Evolutionary conservation across 2,888 invertebrate genomes (phyloP), one percentile per base, ranked within the genome.

Genomic region (Erebia ligea): DNA sequence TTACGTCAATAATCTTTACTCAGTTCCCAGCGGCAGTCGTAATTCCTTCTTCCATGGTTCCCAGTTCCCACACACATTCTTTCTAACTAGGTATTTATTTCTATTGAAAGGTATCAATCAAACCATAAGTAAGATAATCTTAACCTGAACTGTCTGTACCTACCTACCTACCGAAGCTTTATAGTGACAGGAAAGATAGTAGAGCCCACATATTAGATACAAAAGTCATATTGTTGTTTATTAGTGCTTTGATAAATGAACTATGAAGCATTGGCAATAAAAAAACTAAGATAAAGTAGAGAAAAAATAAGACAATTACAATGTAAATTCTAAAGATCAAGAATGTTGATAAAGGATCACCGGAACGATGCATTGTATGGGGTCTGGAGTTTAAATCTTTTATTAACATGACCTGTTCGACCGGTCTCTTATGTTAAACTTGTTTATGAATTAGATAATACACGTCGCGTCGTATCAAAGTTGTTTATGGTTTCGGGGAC

Each of bases 321-420:
- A 52, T 67, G 58, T 67, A 61, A 61, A 62, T 70, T 50, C 50
- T 67, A 42, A 69, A 73, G 73, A 73, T 70, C 50, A 62, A 57
- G 63, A 63, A 65, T 67, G 68, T 58, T 42, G 69, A 72, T 72
- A 74, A 67, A 68, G 72, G 67, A 72, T 72, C 63, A 40, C 61
- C 52, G 50, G 57, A 57, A 61, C 62, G 62, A 66, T 34, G 52
- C 66, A 56, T 62, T 15, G 25, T 71, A 56, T 61, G 25, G 40
- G 15, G 17, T 58, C 59, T 54, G 19, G 48, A 6, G 21, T 57
- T 34, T 65, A 61, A 66, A 68, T 56, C 34, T 72, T 58, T 65
- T 70, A 70, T 68, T 54, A 70, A 61, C 68, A 57, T 11, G 34
- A 57, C 72, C 59, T 61, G 72, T 69, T 61, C 10, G 64, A 73